Conservation (phyloP, 2,888 invertebrate species). For the Aphodius granarius region DNA sequence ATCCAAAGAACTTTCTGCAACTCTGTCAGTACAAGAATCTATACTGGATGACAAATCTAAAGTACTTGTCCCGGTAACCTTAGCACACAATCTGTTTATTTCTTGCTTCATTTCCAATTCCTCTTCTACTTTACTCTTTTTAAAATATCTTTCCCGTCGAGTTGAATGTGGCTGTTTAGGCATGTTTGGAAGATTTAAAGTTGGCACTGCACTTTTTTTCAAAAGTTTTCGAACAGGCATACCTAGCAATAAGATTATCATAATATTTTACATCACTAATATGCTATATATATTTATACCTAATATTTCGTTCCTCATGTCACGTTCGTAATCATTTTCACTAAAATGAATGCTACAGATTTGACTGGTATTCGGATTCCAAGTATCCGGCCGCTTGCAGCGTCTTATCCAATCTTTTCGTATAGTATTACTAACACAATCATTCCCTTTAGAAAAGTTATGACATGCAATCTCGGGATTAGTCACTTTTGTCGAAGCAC, state of each 20-base stretch:
- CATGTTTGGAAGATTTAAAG: no score
- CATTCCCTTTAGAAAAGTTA: background rate
- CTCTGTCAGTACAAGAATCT: background rate
- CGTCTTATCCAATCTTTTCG: background rate
- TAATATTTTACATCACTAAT: no score
- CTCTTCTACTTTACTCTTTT: no score
- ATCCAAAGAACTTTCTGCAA: background rate
- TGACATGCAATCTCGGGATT: background rate
- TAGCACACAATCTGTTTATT: no score
- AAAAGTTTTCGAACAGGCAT: no score
- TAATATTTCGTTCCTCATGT: slow-evolving; percentile 10
- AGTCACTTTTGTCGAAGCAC: background rate
- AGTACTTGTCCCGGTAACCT: no score
- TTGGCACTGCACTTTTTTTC: no score
- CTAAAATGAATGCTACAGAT: slow-evolving; percentile 1
- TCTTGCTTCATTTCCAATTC: no score
- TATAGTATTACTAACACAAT: background rate
- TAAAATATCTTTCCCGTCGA: no score
- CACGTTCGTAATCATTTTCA: slow-evolving; percentile 9
- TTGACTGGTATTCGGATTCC: background rate
- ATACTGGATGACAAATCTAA: no score
- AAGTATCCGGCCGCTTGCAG: background rate
- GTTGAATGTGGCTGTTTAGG: no score
- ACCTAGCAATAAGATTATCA: no score
- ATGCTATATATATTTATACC: slow-evolving; percentile 1